Conservation (phyloP, 2,113 vertebrate genomes). For the Climacteris rufus region DNA sequence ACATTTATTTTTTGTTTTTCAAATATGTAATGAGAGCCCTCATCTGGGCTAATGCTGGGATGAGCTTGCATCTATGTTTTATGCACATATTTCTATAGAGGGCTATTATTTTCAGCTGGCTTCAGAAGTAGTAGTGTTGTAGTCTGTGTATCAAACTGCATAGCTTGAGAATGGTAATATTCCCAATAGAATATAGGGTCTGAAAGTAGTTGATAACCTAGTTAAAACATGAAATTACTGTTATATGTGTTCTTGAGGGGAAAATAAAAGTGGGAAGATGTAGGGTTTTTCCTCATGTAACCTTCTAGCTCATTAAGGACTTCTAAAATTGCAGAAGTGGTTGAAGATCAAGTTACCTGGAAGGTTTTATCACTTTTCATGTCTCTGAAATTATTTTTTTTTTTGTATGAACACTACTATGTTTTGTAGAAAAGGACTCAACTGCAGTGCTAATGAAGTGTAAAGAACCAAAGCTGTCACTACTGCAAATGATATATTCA, state of each 20-base stretch:
- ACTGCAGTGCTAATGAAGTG: not conserved
- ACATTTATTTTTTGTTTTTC: not conserved
- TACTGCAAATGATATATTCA: conserved; percentile 24
- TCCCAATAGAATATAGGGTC: not conserved
- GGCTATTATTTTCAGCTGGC: not conserved
- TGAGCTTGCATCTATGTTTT: not conserved
- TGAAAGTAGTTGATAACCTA: not conserved
- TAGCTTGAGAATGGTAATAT: not conserved
- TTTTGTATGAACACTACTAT: not conserved
- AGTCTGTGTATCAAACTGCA: not conserved
- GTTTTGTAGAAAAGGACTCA: not conserved
- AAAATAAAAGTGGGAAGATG: not conserved
- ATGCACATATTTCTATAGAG: not conserved
- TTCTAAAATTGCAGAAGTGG: not conserved
- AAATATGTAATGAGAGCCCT: not conserved
- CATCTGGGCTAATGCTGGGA: not conserved
- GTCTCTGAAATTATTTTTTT: not conserved
- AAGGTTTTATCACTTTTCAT: not conserved
- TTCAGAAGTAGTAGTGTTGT: not conserved
- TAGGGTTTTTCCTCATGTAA: not conserved
- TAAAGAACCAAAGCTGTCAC: not conserved
- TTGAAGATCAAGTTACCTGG: not conserved
- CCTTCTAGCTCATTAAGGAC: not conserved
- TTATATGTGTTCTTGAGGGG: not conserved
- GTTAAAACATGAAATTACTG: not conserved